Conservation (phyloP, 2,113 vertebrate genomes). For the Clarias gariepinus region DNA sequence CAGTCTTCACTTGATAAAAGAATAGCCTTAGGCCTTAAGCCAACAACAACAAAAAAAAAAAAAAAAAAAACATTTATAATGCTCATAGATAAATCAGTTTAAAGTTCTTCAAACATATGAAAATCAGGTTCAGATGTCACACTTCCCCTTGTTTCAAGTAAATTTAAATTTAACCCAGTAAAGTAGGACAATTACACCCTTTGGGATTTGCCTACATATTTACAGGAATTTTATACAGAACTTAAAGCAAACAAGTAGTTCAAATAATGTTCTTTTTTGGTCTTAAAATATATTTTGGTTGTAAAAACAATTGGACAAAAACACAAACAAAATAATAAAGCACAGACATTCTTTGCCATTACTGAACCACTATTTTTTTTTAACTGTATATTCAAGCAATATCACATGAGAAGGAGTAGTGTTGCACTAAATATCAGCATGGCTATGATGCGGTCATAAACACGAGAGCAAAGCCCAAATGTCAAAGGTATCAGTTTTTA, state of each 20-base stretch:
- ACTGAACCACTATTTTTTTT: background rate
- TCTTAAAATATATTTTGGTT: too few relatives aligned
- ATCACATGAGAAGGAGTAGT: too few relatives aligned
- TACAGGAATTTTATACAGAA: background rate
- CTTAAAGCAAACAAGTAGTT: background rate
- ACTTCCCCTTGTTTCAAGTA: background rate
- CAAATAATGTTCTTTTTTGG: background rate
- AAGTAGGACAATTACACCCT: background rate
- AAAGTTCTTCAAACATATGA: background rate
- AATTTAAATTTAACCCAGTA: background rate
- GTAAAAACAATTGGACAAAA: background rate
- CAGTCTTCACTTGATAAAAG: background rate
- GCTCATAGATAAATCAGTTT: background rate
- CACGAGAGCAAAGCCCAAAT: too few relatives aligned
- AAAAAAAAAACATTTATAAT: background rate
- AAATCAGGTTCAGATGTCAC: background rate
- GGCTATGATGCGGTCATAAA: too few relatives aligned
- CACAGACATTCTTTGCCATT: background rate
- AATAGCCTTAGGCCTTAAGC: background rate
- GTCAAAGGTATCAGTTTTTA: too few relatives aligned
- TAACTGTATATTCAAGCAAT: background rate
- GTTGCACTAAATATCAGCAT: too few relatives aligned
- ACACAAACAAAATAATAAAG: too few relatives aligned
- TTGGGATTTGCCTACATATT: background rate
- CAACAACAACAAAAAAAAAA: background rate